A percentile compares a stretch with the other conserved stretches of the same genome.
Conservation (phyloP, 2,888 invertebrate genomes). For the Hydraecia micacea region DNA sequence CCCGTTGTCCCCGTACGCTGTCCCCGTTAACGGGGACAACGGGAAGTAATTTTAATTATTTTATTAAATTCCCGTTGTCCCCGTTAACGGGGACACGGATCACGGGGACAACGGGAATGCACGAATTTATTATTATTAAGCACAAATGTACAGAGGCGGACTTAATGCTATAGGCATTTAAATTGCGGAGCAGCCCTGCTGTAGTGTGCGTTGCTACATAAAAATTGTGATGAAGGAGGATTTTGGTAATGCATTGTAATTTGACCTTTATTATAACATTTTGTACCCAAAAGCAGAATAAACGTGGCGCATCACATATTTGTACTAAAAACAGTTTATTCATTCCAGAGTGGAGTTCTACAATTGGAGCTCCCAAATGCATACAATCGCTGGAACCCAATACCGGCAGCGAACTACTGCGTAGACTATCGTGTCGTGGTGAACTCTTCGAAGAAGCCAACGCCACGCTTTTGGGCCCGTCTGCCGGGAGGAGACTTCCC, state of each 20-base stretch:
- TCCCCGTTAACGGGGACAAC: too few relatives aligned
- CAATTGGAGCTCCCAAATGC: constrained; percentile 69
- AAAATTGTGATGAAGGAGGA: background rate
- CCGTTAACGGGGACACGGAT: too few relatives aligned
- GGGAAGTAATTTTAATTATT: too few relatives aligned
- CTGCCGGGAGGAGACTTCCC: constrained; percentile 17
- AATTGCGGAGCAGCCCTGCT: background rate
- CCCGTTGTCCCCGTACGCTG: too few relatives aligned
- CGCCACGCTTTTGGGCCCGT: constrained; percentile 31
- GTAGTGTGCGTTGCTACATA: background rate
- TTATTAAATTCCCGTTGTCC: too few relatives aligned
- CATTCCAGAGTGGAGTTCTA: constrained; percentile 65
- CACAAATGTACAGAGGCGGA: too few relatives aligned
- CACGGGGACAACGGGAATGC: too few relatives aligned
- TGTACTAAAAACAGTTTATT: constrained; percentile 6
- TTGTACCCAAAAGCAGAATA: too few relatives aligned
- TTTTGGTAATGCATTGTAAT: background rate
- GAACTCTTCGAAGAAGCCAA: background rate
- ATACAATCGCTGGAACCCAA: constrained; percentile 64
- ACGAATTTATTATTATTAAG: too few relatives aligned
- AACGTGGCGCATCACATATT: background rate
- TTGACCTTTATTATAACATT: background rate
- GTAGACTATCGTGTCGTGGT: constrained; percentile 63
- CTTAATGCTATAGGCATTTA: too few relatives aligned
- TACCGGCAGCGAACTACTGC: constrained; percentile 61